phyloP scores from a whole-genome alignment of 2,888 invertebrate genomes.

The Meteorus colon region DNA sequence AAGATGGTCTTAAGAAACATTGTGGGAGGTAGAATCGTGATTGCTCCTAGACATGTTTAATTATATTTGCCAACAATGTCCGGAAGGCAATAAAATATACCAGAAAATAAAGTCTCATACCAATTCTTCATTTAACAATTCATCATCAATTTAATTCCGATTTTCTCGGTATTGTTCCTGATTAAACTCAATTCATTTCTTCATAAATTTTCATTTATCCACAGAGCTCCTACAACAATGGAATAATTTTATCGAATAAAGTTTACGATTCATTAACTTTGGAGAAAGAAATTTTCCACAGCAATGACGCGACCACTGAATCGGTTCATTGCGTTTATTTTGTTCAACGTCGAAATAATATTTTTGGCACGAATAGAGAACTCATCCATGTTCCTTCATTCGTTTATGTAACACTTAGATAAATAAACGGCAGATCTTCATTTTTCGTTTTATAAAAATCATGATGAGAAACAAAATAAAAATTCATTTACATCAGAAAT shows the following conservation, averaged over 20 bases:
- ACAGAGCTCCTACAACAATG: too few species aligned
- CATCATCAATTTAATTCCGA: neutral
- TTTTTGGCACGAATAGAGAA: constrained; percentile 55
- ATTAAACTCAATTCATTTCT: neutral
- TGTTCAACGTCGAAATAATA: constrained; percentile 60
- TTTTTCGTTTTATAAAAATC: constrained; percentile 4
- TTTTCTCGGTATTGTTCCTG: neutral
- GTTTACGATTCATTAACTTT: neutral
- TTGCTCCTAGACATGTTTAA: neutral
- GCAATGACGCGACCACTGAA: neutral
- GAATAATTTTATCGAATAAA: neutral
- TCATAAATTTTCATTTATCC: neutral
- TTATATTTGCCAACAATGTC: neutral
- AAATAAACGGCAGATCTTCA: constrained; percentile 25
- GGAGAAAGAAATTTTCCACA: constrained; percentile 5
- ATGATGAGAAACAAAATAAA: neutral
- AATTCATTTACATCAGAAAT: neutral
- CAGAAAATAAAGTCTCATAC: neutral
- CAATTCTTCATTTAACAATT: neutral
- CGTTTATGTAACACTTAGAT: constrained; percentile 57
- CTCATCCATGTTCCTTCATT: constrained; percentile 42
- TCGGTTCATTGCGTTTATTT: constrained; percentile 26
- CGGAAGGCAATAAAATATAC: neutral
- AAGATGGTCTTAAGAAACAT: constrained; percentile 35
- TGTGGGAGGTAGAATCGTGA: neutral